Evolutionary conservation across 2,113 vertebrate species (phyloP).

Genomic region (Calcarius ornatus): DNA sequence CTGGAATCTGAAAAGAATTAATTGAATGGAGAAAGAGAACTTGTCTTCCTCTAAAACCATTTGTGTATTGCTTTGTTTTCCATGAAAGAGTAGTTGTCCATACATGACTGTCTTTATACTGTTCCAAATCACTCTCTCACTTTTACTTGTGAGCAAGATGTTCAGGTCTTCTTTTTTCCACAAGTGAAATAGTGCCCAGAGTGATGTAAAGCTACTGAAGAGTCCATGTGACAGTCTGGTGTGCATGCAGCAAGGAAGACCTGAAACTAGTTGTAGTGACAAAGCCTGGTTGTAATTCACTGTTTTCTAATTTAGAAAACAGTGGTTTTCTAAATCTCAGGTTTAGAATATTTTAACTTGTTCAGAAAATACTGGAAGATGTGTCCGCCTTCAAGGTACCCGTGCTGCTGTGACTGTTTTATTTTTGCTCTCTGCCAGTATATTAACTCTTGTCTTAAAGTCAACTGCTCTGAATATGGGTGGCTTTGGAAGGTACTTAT

Average conservation of each 20-base stretch:
- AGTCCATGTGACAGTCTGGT: neutral
- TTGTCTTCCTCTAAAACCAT: slow-evolving; percentile 52
- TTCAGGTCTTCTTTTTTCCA: neutral
- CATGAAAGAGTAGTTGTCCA: slow-evolving; percentile 57
- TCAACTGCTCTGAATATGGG: neutral
- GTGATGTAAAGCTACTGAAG: neutral
- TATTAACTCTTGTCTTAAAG: neutral
- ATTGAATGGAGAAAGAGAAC: slow-evolving; percentile 42
- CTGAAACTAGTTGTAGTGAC: neutral
- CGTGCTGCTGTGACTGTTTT: neutral
- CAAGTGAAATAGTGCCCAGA: neutral
- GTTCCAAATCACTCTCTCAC: neutral
- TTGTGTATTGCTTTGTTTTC: slow-evolving; percentile 60
- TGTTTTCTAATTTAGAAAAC: neutral
- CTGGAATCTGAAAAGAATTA: slow-evolving; percentile 58
- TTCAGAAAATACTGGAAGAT: neutral
- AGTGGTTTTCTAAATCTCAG: neutral
- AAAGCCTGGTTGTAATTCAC: neutral
- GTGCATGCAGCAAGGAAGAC: neutral
- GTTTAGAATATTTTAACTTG: neutral
- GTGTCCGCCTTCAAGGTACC: fast-evolving
- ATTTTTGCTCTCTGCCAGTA: neutral
- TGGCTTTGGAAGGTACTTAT: neutral
- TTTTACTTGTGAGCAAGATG: slow-evolving; percentile 21
- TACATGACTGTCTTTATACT: slow-evolving; percentile 45